Evolutionary conservation across 2,113 vertebrate species (phyloP), one percentile per base, ranked within the genome.

Genomic region (Anolis carolinensis): DNA sequence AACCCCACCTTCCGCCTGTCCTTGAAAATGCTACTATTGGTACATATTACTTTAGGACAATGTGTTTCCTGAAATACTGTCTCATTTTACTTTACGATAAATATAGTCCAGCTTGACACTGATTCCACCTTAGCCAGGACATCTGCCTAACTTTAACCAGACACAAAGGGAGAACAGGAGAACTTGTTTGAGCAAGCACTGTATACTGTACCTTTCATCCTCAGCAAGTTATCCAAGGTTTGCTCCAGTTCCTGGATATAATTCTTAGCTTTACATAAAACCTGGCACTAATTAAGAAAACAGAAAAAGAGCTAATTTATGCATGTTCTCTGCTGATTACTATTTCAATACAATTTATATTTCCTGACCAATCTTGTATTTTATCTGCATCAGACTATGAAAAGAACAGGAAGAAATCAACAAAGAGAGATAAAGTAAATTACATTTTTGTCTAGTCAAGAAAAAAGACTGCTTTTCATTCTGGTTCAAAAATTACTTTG

Each of bases 161-260:
- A 89, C 13, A 78, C 79, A 91, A 88, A 8, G 1, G 0, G 34
- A 91, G 71, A n/a, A 14, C 48, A 65, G 76, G 50, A 62, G 36
- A 80, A 89, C 71, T 52, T 55, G 78, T 82, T 71, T 83, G 75
- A 55, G 71, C 63, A 89, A 91, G 83, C 34, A 87, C 75, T 36
- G 72, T 52, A 87, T 79, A 91, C 70, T 34, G 90, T 95, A 97
- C 97, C 97, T 96, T 97, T 97, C 94, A 97, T 94, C 89, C 95
- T 96, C 91, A 97, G 95, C 90, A 97, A 89, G 85, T 89, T 94
- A 85, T 94, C 94, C 93, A 98, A 91, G 74, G 92, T 95, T 91
- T 93, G 90, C 87, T 98, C 97, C 93, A 97, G 93, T 86, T 97
- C 95, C 89, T 93, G 93, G 78, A 98, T 96, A 86, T 95, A 94